A percentile compares a stretch with the other conserved stretches of the same genome.
Conservation (phyloP, 2,797 vertebrate genomes). For the Squalus acanthias region DNA sequence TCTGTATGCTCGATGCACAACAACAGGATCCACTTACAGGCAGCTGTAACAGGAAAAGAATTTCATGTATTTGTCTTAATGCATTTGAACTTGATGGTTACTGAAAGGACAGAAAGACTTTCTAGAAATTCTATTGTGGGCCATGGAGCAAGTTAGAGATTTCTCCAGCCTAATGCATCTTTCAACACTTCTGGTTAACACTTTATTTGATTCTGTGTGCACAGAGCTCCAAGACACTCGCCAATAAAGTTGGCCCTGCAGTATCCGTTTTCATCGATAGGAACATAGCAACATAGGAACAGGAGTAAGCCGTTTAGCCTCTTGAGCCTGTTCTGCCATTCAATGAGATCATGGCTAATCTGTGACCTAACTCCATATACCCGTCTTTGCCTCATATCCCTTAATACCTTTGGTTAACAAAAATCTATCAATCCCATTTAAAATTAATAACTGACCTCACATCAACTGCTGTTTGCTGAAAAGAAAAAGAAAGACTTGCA, state of each 20-base stretch:
- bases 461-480: background rate
- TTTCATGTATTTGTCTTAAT: slow-evolving; percentile 6
- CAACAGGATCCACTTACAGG: background rate
- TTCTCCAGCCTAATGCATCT: background rate
- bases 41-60: background rate
- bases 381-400: background rate
- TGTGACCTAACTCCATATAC: background rate
- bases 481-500: no score
- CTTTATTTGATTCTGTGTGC: background rate
- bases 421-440: background rate
- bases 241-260: background rate
- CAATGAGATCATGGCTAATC: background rate
- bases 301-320: background rate
- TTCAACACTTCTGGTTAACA: background rate
- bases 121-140: background rate
- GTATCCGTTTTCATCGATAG: background rate
- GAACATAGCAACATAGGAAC: background rate
- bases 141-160: background rate
- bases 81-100: background rate
- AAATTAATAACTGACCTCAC: background rate
- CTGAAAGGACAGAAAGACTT: background rate
- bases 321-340: background rate
- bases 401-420: background rate
- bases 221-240: background rate
- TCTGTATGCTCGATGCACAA: background rate